phyloP scores from a whole-genome alignment of 2,113 vertebrate species.

The Oncorhynchus mykiss region DNA sequence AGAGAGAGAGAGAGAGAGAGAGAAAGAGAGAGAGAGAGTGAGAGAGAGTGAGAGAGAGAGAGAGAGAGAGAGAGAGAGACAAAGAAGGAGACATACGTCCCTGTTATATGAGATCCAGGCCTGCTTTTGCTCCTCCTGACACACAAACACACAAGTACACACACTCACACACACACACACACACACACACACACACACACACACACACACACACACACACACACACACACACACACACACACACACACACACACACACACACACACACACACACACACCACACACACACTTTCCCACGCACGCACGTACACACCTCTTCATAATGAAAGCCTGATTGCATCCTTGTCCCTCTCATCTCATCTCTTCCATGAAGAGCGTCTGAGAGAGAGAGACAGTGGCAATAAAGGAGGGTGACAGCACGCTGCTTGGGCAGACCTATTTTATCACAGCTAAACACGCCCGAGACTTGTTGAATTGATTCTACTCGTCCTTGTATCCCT shows the following conservation, averaged over 20 bases:
- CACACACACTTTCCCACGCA: too few relatives aligned
- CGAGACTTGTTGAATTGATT: too few relatives aligned
- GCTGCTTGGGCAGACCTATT: background rate
- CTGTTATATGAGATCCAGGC: background rate
- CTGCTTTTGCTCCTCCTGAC: constrained; percentile 19
- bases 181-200: background rate
- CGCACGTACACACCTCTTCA: background rate
- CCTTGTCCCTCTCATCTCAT: constrained; percentile 12
- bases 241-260: too few relatives aligned
- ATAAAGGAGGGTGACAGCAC: background rate
- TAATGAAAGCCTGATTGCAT: constrained; percentile 40
- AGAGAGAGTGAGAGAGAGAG: background rate
- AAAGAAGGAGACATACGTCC: background rate
- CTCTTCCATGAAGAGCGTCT: constrained; percentile 9
- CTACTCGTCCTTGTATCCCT: constrained; percentile 47
- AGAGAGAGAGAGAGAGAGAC: too few relatives aligned
- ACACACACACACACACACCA: background rate
- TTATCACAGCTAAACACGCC: background rate
- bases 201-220: too few relatives aligned
- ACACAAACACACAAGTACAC: background rate
- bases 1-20: background rate
- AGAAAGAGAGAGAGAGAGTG: too few relatives aligned
- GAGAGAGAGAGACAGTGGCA: too few relatives aligned
- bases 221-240: background rate
- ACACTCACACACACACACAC: too few relatives aligned